phyloP scores from a whole-genome alignment of 2,113 vertebrate species.

The Drymodes brunneopygia region DNA sequence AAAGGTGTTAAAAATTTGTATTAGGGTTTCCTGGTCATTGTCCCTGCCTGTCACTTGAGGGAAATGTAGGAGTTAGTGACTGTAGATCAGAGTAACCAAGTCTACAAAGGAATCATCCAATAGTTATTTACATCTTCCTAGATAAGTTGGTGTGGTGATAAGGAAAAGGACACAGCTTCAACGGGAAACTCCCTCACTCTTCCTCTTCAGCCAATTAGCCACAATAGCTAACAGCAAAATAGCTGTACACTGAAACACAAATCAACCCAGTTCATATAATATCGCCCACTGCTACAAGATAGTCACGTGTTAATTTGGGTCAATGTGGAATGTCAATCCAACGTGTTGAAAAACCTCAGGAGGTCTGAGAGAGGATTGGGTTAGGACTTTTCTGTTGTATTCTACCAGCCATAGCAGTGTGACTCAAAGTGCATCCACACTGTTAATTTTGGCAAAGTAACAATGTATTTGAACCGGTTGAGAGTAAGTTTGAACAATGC shows the following conservation, averaged over 20 bases:
- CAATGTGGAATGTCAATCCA: background rate
- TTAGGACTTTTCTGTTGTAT: background rate
- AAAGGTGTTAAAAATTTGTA: background rate
- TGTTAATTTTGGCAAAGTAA: background rate
- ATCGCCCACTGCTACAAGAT: fast-evolving
- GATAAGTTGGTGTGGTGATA: background rate
- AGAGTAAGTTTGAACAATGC: background rate
- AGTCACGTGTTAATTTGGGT: background rate
- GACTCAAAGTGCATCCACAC: background rate
- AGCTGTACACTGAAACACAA: background rate
- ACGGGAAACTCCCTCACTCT: background rate
- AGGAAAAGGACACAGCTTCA: background rate
- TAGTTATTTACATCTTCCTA: background rate
- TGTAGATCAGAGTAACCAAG: background rate
- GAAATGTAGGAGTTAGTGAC: background rate
- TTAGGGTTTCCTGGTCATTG: background rate
- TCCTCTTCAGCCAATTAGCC: background rate
- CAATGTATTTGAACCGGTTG: background rate
- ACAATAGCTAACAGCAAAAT: background rate
- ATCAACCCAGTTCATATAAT: background rate
- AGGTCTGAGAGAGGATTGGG: background rate
- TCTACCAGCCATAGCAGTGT: background rate
- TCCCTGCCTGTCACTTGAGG: background rate
- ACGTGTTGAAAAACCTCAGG: background rate
- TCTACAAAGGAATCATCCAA: background rate